Base-by-base conservation (phyloP, 2,888 invertebrate species). In the Bhutanitis thaidina region DNA sequence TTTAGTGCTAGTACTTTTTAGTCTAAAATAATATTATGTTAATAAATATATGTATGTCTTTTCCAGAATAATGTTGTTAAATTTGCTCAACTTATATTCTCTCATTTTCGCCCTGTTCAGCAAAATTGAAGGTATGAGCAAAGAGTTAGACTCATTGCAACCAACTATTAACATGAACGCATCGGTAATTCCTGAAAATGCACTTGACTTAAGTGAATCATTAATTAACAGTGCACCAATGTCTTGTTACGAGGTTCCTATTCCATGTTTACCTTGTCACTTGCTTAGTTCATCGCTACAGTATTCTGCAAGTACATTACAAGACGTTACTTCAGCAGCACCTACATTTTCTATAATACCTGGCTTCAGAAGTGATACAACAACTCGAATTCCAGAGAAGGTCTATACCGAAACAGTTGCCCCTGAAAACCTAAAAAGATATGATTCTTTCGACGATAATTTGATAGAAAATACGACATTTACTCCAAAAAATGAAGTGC, bases 81-180 rank as follows among this genome's bases (percentile, higher is more conserved):
- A 99, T 89, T 91, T 98, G 58, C 90, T 98, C 57, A 99, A 98
- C 82, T 91, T 98, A 64, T 98, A 98, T 79, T 97, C 98, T 0
- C 83, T 99, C 54, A 97, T 98, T 77, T 95, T 98, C 72, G 97
- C 98, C 0, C 90, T 97, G 55, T 97, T 98, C 74, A 94, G 93
- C 59, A 97, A 97, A 91, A 97, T 98, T 57, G 91, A 92, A 62
- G 92, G 92, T 39, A 97, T 96, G 94, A 91, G 91, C 55, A 72
- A 74, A 60, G 88, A 93, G 59, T 72, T 93, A 34, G 76, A 90
- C 65, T 66, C 76, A 53, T 71, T 94, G 55, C 90, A 93, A 70
- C 80, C 92, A 56, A 80, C 90, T 57, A 61, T 78, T 27, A 68
- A 58, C 44, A 59, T 76, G 54, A 81, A 80, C 46, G 71, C 71